phyloP scores from a whole-genome alignment of 2,888 invertebrate genomes.

The Aplocera efformata region DNA sequence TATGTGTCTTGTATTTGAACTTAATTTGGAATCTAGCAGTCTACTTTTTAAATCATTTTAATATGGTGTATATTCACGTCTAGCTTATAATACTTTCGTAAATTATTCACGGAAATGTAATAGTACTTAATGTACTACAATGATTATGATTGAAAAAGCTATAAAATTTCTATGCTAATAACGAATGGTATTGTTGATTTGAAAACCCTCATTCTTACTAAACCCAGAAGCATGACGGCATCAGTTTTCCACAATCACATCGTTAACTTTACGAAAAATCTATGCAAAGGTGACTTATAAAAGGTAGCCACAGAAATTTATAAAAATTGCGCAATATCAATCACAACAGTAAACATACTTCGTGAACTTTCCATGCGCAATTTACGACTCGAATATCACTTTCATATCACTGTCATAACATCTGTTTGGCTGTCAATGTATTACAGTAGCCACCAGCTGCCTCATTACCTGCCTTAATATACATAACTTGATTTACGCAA shows the following conservation, averaged over 20 bases:
- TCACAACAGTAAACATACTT: slow-evolving; percentile 4
- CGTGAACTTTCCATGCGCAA: slow-evolving; percentile 9
- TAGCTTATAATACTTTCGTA: too few relatives aligned
- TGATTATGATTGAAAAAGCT: too few relatives aligned
- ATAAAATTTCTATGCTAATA: background rate
- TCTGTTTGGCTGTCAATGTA: slow-evolving; percentile 40
- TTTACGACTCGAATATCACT: slow-evolving; percentile 36
- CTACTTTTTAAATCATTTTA: too few relatives aligned
- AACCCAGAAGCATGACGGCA: slow-evolving; percentile 2
- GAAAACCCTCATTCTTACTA: background rate
- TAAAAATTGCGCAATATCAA: slow-evolving; percentile 5
- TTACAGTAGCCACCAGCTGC: slow-evolving; percentile 50
- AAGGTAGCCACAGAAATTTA: background rate
- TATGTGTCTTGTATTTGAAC: too few relatives aligned
- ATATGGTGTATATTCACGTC: too few relatives aligned
- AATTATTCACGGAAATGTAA: too few relatives aligned
- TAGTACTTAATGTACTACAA: too few relatives aligned
- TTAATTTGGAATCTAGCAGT: too few relatives aligned
- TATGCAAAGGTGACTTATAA: background rate
- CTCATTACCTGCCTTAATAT: slow-evolving; percentile 46
- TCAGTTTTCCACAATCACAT: slow-evolving; percentile 10
- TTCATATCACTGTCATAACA: slow-evolving; percentile 47
- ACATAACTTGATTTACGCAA: slow-evolving; percentile 66
- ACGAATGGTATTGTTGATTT: slow-evolving; percentile 9
- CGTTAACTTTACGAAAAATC: slow-evolving; percentile 9